Evolutionary conservation across 1,140 invertebrate genomes (phyloP).

Genomic region (Rhopalosiphum padi): DNA sequence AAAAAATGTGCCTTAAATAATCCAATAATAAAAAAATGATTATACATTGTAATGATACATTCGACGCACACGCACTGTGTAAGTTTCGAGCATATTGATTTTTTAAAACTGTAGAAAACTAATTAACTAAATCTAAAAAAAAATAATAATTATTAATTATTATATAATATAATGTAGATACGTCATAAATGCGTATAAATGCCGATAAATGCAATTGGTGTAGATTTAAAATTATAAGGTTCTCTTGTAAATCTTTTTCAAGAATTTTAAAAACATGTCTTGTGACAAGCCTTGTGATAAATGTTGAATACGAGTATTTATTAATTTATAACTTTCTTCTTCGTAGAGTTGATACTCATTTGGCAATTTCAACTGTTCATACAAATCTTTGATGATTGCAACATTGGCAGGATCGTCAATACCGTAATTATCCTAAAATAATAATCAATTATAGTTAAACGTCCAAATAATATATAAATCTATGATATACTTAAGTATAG

Average conservation of each 20-base stretch:
- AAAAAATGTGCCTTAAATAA: background rate
- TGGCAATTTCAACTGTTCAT: constrained; percentile 79
- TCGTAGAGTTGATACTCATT: constrained; percentile 84
- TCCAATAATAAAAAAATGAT: background rate
- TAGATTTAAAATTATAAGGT: background rate
- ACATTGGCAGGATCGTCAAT: constrained; percentile 73
- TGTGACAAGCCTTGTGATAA: constrained; percentile 83
- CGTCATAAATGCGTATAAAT: background rate
- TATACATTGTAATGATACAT: background rate
- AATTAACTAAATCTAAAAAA: background rate
- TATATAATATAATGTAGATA: no score
- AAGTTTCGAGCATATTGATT: background rate
- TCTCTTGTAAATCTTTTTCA: constrained; percentile 78
- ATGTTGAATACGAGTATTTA: constrained; percentile 84
- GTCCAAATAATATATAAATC: background rate
- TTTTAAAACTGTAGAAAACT: background rate
- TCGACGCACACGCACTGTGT: background rate
- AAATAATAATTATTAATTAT: background rate
- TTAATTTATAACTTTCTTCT: constrained; percentile 82
- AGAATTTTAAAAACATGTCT: constrained; percentile 80
- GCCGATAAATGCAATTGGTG: background rate
- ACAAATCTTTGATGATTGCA: constrained; percentile 77
- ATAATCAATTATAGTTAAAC: background rate
- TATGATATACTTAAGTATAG: background rate
- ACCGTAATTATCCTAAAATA: constrained; percentile 84